Base-by-base conservation (phyloP, 2,888 invertebrate species). In the Agonum fuliginosum region DNA sequence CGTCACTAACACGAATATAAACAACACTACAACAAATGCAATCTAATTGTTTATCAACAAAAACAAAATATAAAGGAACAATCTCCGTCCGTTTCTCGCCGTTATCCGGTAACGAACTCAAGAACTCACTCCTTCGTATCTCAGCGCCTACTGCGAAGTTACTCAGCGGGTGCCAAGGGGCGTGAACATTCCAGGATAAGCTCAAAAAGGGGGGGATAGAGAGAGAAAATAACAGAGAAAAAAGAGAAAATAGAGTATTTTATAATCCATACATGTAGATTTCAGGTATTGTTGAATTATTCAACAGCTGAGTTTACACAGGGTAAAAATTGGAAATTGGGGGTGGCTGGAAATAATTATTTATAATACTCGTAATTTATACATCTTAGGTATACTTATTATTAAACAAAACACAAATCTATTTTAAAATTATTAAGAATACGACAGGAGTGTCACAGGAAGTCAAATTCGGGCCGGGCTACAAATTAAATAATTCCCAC, bases 201-300 rank as follows among this genome's bases (percentile, higher is more conserved):
- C 12, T 6, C 6, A 14, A 17, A 14, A 10, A 12, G 27, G 17
- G 27, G 58, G 27, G 70, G 12, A 14, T 78, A 74, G 69, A 79
- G 46, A 69, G 78, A 58, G 78, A 48, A 76, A 80, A 54, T 65
- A 48, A 34, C 73, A 77, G 43, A 41, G 46, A 51, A 78, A 12
- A 27, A 12, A 67, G 27, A 43, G 27, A 10, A 41, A 41, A 27
- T 43, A 27, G n/a, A 8, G 30, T 34, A 67, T 51, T 46, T 76
- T 74, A 73, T 58, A 73, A 73, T 37, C 71, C 73, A 37, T 54
- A 73, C 58, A 74, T 74, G 73, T 74, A 46, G 43, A 74, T 74
- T 74, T 65, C 43, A 41, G 30, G 74, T 62, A 27, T 62, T 62
- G 46, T 65, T 74, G 74, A 74, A 74, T 74, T 46, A 74, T 74